A percentile compares a stretch with the other conserved stretches of the same genome.
These are phyloP conservation scores for Neoascia interrupta DNA, from an alignment of 2,888 invertebrate genomes.

Conservation along the genomic window DNA sequence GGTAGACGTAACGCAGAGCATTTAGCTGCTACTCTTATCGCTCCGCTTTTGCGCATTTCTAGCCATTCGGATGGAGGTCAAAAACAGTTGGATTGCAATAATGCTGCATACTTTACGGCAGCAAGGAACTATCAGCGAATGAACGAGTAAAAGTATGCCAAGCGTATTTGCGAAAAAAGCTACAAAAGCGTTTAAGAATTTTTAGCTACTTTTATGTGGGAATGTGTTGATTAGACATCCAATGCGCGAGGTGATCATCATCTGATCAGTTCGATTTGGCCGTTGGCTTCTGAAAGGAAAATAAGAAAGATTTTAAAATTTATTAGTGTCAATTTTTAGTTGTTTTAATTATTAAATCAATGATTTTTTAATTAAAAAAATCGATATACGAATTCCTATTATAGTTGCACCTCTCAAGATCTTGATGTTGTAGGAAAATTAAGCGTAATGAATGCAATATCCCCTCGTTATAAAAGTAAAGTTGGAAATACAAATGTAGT, in stretches of 20 bases:
- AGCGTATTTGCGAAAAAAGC: not conserved
- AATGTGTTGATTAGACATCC: too few species aligned
- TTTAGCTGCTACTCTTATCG: constrained; percentile 40
- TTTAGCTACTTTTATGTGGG: constrained; percentile 16
- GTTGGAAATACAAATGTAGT: too few species aligned
- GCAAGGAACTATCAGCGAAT: not conserved
- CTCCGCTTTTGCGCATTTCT: constrained; percentile 9
- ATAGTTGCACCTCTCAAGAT: too few species aligned
- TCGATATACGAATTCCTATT: too few species aligned
- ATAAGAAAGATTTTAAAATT: not conserved
- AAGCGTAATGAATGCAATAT: too few species aligned
- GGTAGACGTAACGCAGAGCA: constrained; percentile 2
- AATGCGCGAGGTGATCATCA: too few species aligned
- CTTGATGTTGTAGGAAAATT: too few species aligned
- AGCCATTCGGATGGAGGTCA: not conserved
- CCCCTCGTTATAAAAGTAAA: too few species aligned
- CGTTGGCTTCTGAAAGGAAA: constrained; percentile 48
- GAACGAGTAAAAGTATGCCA: constrained; percentile 6
- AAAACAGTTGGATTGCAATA: not conserved
- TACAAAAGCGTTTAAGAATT: not conserved
- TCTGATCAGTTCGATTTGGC: not conserved
- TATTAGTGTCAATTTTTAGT: too few species aligned
- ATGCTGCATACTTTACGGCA: constrained; percentile 28
- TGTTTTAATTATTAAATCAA: too few species aligned
- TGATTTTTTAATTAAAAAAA: too few species aligned